phyloP scores from a whole-genome alignment of 1,140 invertebrate genomes.

The Drosophila tani region DNA sequence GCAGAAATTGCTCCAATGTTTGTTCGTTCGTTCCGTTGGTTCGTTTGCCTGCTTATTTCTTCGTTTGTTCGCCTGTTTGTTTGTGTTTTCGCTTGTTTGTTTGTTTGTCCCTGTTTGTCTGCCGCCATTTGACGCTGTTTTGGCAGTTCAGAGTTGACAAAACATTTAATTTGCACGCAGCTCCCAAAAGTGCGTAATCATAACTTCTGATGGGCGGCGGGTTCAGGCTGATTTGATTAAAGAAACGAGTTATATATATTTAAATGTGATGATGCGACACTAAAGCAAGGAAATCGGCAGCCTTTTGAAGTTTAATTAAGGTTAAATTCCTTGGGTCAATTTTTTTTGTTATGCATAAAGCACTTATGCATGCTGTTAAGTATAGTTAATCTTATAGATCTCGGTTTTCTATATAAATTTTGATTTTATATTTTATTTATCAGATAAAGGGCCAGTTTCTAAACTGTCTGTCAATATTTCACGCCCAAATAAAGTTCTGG shows the following conservation, averaged over 20 bases:
- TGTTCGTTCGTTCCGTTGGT: constrained; percentile 61
- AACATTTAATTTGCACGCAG: constrained; percentile 73
- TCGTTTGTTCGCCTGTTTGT: constrained; percentile 32
- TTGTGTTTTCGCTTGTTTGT: constrained; percentile 22
- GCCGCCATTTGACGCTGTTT: constrained; percentile 58
- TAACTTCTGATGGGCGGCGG: constrained; percentile 31
- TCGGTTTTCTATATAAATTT: too few relatives aligned
- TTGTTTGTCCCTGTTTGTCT: constrained; percentile 31
- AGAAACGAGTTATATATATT: constrained; percentile 19
- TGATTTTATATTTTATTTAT: too few relatives aligned
- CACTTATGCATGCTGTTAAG: too few relatives aligned
- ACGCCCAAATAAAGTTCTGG: too few relatives aligned
- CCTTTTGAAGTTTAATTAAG: constrained; percentile 14
- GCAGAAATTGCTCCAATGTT: constrained; percentile 77
- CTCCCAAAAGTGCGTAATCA: constrained; percentile 60
- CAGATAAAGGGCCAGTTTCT: too few relatives aligned
- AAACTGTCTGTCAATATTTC: too few relatives aligned
- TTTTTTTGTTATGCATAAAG: too few relatives aligned
- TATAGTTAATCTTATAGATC: too few relatives aligned
- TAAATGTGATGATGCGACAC: constrained; percentile 25
- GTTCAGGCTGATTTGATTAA: constrained; percentile 33
- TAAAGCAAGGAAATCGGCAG: not conserved
- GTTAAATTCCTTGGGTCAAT: too few relatives aligned
- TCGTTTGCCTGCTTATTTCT: constrained; percentile 35
- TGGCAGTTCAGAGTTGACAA: constrained; percentile 73